phyloP scores from a whole-genome alignment of 1,140 invertebrate genomes.

The Magallana gigas region DNA sequence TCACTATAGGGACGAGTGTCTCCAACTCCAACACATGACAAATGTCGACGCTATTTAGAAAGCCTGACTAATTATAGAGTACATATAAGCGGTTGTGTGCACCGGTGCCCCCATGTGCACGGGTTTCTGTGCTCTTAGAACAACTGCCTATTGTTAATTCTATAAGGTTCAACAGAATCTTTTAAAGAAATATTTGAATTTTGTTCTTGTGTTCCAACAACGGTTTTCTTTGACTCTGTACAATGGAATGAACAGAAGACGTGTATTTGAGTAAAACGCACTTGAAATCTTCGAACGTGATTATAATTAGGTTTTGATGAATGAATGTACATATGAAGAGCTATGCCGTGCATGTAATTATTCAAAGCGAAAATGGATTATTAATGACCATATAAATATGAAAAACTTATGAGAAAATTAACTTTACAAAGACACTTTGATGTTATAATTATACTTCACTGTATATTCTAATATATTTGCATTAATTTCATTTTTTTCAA shows the following conservation, averaged over 20 bases:
- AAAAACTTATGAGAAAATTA: background rate
- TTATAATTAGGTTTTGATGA: constrained; percentile 21
- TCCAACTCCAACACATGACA: background rate
- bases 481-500: too few species aligned
- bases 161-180: too few species aligned
- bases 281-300: background rate
- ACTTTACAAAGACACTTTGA: background rate
- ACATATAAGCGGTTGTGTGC: background rate
- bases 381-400: constrained; percentile 5
- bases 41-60: constrained; percentile 2
- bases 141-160: too few species aligned
- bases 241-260: too few species aligned
- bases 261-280: too few species aligned
- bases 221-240: too few species aligned
- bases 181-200: too few species aligned
- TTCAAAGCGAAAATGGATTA: constrained; percentile 9
- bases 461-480: too few species aligned
- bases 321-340: constrained; percentile 10
- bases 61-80: constrained; percentile 3
- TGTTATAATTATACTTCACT: too few species aligned
- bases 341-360: constrained; percentile 7
- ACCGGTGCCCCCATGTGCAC: background rate
- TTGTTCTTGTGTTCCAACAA: too few species aligned
- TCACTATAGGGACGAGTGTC: background rate
- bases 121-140: too few species aligned